These are phyloP conservation scores for Hesperia comma DNA, from an alignment of 2,888 invertebrate species.

Conservation along the genomic window DNA sequence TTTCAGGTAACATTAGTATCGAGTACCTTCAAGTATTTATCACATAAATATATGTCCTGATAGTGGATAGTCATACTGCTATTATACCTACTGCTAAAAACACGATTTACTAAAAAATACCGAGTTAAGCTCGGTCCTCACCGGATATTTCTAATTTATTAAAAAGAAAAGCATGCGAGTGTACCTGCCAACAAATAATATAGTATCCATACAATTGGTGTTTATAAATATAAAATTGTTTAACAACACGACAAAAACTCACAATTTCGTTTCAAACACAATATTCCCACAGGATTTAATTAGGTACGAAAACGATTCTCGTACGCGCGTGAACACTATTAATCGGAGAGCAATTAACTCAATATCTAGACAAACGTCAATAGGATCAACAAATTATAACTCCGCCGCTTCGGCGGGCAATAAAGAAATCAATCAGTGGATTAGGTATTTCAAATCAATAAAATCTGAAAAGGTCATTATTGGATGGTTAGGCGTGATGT, in stretches of 20 bases:
- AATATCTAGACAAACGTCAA: conserved; percentile 73
- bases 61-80: no score
- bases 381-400: conserved; percentile 70
- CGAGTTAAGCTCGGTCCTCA: no score
- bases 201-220: neutral
- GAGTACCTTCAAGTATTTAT: no score
- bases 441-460: conserved; percentile 84
- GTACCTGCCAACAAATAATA: neutral
- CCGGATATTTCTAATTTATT: no score
- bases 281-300: conserved; percentile 74
- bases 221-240: neutral
- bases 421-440: conserved; percentile 83
- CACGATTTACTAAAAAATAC: no score
- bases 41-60: no score
- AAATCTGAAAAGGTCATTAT: conserved; percentile 75
- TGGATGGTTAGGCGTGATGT: conserved; percentile 52
- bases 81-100: no score
- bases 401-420: conserved; percentile 67
- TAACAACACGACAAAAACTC: conserved; percentile 14
- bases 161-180: neutral
- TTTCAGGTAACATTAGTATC: no score
- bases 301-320: conserved; percentile 77
- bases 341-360: conserved; percentile 75
- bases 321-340: conserved; percentile 74
- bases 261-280: conserved; percentile 40